Base-by-base conservation (phyloP, 2,113 vertebrate species). In the Calonectris borealis region DNA sequence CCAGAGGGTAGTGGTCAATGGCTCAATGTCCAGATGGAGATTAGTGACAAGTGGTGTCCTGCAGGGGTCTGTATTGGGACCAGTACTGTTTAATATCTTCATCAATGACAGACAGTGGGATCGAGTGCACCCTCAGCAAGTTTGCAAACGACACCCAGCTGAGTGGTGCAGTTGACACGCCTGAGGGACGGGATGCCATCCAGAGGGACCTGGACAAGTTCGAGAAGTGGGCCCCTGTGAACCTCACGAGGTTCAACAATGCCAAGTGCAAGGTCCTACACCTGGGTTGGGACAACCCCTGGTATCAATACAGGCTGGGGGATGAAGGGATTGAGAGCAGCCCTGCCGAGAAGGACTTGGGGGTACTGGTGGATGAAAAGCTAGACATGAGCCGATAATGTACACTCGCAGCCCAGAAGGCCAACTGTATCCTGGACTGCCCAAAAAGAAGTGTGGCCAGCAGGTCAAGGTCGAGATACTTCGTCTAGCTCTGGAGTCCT, bases 211-310 rank as follows among this genome's bases (percentile, higher is more conserved):
- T 60, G 24, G 42, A 62, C 31, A 54, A 32, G 73, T 69, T 54
- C 0, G 0, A 72, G n/a, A 54, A 88, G n/a, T 22, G 26, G 14
- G 48, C 6, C 34, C 10, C 1, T 17, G 31, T 54, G 42, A 75
- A 86, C 25, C 11, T 5, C 51, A 29, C 16, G 44, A 51, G 16
- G 11, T 51, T 83, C 46, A 86, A 26, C 38, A 58, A 66, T 51
- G 46, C 32, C 32, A 76, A 62, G 29, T 7, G 26, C 40, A 62
- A 42, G 18, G 38, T 62, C 73, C 70, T 88, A 27, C 10, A 68
- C 3, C 10, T 19, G 52, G 24, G 32, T 5, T 1, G 1, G 32
- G 8, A 18, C 40, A 54, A 69, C 1, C 13, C 25, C 38, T 6
- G 2, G 13, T 26, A 55, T 1, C 10, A 32, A 10, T 7, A 60